These are phyloP conservation scores for Parnassius apollo DNA, from an alignment of 2,888 invertebrate genomes.

Conservation along the genomic window DNA sequence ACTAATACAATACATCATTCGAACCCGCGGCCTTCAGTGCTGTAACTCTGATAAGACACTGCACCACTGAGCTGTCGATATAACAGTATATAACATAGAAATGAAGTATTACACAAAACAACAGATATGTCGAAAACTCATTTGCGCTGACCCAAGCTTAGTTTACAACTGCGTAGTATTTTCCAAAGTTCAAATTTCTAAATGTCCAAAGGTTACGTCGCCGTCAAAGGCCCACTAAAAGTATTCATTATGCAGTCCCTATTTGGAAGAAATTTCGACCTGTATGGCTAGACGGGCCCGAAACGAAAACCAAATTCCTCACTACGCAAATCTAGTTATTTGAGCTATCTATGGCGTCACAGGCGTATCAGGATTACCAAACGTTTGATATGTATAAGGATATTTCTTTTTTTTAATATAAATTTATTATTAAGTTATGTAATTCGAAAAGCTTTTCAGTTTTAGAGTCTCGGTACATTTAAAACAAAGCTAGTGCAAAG, in stretches of 20 bases:
- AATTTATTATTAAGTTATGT: too few relatives aligned
- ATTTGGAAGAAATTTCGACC: conserved; percentile 23
- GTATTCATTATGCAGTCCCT: conserved; percentile 23
- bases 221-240: conserved; percentile 21
- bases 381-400: background rate
- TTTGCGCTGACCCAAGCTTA: too few relatives aligned
- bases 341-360: conserved; percentile 48
- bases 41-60: too few relatives aligned
- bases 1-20: too few relatives aligned
- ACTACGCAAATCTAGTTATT: conserved; percentile 69
- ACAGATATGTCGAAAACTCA: too few relatives aligned
- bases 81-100: too few relatives aligned
- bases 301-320: conserved; percentile 57
- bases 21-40: too few relatives aligned
- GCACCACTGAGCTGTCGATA: too few relatives aligned
- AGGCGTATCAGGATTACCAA: conserved; percentile 16
- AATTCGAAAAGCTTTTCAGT: too few relatives aligned
- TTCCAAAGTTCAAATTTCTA: conserved; percentile 11
- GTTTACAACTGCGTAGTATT: background rate
- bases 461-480: too few relatives aligned
- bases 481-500: too few relatives aligned
- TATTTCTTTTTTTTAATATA: background rate
- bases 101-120: too few relatives aligned
- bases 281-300: conserved; percentile 19
- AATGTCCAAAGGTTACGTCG: conserved; percentile 11